phyloP scores from a whole-genome alignment of 1,140 invertebrate genomes.

The Listronotus bonariensis region DNA sequence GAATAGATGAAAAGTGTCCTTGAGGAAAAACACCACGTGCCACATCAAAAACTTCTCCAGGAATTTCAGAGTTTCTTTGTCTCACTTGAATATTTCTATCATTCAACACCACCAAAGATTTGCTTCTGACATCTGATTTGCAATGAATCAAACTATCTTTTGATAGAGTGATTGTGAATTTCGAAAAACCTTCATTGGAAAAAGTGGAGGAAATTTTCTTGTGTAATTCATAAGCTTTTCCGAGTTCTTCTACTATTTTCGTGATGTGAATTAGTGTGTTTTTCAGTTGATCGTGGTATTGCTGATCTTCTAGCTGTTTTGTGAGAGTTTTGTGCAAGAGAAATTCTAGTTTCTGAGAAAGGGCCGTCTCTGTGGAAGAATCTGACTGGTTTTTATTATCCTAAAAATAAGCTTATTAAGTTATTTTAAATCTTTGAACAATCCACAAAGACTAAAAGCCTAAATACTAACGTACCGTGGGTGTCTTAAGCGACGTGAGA shows the following conservation, averaged over 20 bases:
- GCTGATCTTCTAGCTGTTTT: neutral
- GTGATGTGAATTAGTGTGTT: neutral
- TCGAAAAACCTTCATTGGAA: neutral
- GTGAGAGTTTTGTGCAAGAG: neutral
- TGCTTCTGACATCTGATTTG: no score
- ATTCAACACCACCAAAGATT: no score
- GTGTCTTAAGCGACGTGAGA: no score
- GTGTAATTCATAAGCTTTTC: neutral
- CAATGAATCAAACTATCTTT: neutral
- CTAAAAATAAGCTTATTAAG: no score
- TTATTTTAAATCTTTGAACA: no score
- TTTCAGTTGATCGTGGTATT: neutral
- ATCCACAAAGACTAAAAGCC: no score
- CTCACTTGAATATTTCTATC: no score
- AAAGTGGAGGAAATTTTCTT: neutral
- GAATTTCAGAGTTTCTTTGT: no score
- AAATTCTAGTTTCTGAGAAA: neutral
- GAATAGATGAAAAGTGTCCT: neutral
- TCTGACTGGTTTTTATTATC: neutral
- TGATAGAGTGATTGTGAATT: neutral
- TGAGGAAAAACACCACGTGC: no score
- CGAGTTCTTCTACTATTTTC: neutral
- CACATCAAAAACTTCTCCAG: no score
- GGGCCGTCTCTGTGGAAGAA: neutral
- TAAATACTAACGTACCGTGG: no score